Base-by-base conservation (phyloP, 1,140 invertebrate genomes). In the Glossosoma conforme region DNA sequence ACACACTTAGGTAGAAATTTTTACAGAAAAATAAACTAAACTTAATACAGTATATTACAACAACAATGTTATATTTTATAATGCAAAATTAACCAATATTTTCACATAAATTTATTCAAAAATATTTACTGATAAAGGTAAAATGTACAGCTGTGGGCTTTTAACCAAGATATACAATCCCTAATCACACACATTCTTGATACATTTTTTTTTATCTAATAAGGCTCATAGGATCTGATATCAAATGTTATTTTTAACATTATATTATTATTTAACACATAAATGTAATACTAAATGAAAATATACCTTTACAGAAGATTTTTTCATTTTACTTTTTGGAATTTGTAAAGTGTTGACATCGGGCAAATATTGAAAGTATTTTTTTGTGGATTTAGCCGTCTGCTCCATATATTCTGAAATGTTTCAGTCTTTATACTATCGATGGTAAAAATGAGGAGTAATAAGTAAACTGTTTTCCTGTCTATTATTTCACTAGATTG, bases 321-420 rank as follows among this genome's bases (percentile, higher is more conserved):
- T 58, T 17, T 54, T 58, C 1, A 36, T 15, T 41, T 48, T 58
- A 28, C 44, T 54, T 35, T 48, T 58, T 35, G 35, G 18, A 10
- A 25, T 18, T 28, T 46, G 52, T 19, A 28, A n/a, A 2, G 43
- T n/a, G 35, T 52, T 54, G 6, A 58, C 42, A 38, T 58, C 56
- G n/a, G 56, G 56, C 20, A 58, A 44, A 44, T 58, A 58, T 24
- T 54, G 45, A 21, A 41, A 52, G 46, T 50, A 58, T 18, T 49
- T 52, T 52, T 51, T 58, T 15, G 55, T 44, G 2, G 24, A 37
- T 11, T 33, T 35, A 15, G 15, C 24, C 28, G 28, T 15, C 18
- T 47, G 52, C 10, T 54, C 45, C 9, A 48, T 22, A 17, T 38
- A 54, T 13, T n/a, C 52, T 54, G 13, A 41, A 41, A 30, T n/a